Percentiles rank a stretch among this genome's conserved stretches.
Evolutionary conservation across 2,888 invertebrate species (phyloP).

Genomic region (Agrilus biguttatus): DNA sequence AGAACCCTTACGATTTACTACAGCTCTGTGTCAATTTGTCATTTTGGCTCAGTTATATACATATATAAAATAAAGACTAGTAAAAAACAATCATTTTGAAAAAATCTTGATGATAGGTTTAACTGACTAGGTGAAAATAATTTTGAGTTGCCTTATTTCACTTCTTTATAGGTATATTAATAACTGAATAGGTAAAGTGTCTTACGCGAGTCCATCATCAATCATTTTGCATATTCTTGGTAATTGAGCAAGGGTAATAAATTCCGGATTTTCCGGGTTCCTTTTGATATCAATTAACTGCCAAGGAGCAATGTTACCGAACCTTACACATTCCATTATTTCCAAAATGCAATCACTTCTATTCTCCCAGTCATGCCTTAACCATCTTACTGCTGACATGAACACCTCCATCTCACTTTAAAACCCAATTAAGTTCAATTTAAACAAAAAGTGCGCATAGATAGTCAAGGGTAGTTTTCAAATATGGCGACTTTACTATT

Average conservation of each 20-base stretch:
- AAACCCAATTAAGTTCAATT: conserved; percentile 1
- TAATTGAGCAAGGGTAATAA: conserved; percentile 51
- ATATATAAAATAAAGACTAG: no score
- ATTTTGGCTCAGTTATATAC: no score
- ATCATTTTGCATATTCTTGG: conserved; percentile 61
- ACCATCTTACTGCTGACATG: conserved; percentile 69
- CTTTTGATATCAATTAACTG: conserved; percentile 64
- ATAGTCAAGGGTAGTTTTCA: no score
- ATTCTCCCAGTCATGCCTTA: conserved; percentile 53
- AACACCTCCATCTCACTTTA: conserved; percentile 58
- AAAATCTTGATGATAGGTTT: no score
- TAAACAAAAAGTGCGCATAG: not conserved
- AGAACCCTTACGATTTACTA: no score
- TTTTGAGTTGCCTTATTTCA: no score
- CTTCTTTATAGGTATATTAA: no score
- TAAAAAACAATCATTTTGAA: no score
- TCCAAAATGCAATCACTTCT: conserved; percentile 42
- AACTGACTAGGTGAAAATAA: no score
- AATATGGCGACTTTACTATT: no score
- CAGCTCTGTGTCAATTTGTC: no score
- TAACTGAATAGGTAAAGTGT: conserved; percentile 7
- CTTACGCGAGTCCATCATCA: conserved; percentile 67
- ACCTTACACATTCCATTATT: conserved; percentile 57
- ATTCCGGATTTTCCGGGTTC: conserved; percentile 57
- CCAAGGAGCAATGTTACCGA: conserved; percentile 68